These are phyloP conservation scores for Basileuterus tristriatus DNA, from an alignment of 2,797 vertebrate species.

Conservation along the genomic window DNA sequence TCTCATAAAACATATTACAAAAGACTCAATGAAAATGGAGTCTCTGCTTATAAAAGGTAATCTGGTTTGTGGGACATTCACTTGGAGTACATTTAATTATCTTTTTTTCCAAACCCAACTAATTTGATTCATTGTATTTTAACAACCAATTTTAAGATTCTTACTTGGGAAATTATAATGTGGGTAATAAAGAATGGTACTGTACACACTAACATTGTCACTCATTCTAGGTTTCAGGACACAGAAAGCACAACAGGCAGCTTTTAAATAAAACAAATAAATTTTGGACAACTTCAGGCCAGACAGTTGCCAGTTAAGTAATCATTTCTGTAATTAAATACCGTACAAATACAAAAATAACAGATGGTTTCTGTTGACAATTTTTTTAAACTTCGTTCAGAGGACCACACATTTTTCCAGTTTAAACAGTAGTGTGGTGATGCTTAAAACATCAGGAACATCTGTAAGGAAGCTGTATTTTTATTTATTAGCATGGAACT, in stretches of 20 bases:
- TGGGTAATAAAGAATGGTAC: background rate
- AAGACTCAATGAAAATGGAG: background rate
- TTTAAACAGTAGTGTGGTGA: background rate
- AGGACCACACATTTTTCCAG: background rate
- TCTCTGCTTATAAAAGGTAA: background rate
- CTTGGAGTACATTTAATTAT: background rate
- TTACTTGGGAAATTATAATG: background rate
- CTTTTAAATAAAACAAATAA: background rate
- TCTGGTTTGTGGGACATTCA: background rate
- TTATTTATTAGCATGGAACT: background rate
- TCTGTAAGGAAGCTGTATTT: background rate
- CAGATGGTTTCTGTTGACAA: slow-evolving; percentile 71
- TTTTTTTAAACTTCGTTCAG: background rate
- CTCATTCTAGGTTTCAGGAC: background rate
- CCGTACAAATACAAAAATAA: slow-evolving; percentile 74
- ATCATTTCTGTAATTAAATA: slow-evolving; percentile 83
- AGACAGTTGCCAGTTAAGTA: slow-evolving; percentile 65
- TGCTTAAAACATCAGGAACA: background rate
- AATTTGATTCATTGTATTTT: background rate
- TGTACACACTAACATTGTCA: background rate
- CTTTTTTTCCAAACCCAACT: background rate
- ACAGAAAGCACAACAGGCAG: background rate
- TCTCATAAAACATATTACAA: background rate
- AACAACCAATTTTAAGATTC: background rate
- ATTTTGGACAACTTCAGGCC: background rate